A percentile compares a stretch with the other conserved stretches of the same genome.
Evolutionary conservation across 2,888 invertebrate species (phyloP).

Genomic region (Drosophila parthenogenetica): DNA sequence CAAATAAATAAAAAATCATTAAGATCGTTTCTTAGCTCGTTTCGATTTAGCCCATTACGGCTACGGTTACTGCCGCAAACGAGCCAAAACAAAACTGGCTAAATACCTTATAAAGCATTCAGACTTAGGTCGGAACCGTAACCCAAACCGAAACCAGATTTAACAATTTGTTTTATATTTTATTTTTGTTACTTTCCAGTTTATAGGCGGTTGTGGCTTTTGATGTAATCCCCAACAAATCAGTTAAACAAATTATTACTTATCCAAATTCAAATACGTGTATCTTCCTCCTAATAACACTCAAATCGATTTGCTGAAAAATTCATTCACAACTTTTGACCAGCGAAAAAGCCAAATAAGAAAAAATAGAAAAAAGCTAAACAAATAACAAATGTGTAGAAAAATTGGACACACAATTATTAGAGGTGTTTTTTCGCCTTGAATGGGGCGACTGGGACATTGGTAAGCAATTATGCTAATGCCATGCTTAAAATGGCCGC

Average conservation of each 20-base stretch:
- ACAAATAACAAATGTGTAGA: constrained; percentile 54
- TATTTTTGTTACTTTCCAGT: not conserved
- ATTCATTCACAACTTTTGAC: constrained; percentile 74
- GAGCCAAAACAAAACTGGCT: constrained; percentile 35
- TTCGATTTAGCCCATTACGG: constrained; percentile 31
- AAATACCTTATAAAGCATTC: constrained; percentile 71
- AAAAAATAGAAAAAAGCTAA: constrained; percentile 21
- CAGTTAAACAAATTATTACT: constrained; percentile 77
- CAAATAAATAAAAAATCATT: constrained; percentile 78
- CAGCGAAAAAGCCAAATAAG: constrained; percentile 18
- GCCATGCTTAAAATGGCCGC: constrained; percentile 67
- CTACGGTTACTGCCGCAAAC: constrained; percentile 35
- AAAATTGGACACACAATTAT: constrained; percentile 73
- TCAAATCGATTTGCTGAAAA: constrained; percentile 68
- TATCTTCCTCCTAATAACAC: constrained; percentile 53
- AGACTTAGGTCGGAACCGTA: constrained; percentile 22
- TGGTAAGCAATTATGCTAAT: constrained; percentile 77
- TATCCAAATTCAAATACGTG: constrained; percentile 53
- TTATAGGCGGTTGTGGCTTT: constrained; percentile 69
- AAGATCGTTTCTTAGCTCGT: constrained; percentile 52
- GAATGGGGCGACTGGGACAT: constrained; percentile 62
- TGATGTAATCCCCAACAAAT: constrained; percentile 72
- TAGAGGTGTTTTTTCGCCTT: constrained; percentile 75
- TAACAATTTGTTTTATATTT: constrained; percentile 16
- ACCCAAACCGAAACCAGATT: constrained; percentile 58